A percentile compares a stretch with the other conserved stretches of the same genome.
phyloP scores from a whole-genome alignment of 92 coral and sea anemone genomes.

The Phenganax stokvisi region DNA sequence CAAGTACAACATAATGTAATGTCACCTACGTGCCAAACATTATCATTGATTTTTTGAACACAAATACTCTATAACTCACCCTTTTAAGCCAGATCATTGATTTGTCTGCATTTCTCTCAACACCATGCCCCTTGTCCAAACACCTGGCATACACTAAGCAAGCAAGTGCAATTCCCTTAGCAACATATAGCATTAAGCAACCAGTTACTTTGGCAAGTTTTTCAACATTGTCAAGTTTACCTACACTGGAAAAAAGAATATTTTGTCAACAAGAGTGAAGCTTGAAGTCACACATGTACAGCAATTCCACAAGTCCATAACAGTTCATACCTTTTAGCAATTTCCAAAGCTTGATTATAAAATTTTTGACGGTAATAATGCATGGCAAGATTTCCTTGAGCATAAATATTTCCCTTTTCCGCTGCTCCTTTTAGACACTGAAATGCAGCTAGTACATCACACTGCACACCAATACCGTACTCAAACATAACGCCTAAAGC shows the following conservation, averaged over 20 bases:
- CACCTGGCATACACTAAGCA: conserved; percentile 88
- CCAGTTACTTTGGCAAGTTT: conserved; percentile 82
- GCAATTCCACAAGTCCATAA: too few species aligned
- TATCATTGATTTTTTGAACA: neutral
- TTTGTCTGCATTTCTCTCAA: conserved; percentile 58
- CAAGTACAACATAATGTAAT: neutral
- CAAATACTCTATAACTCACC: conserved; percentile 43
- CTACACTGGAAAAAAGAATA: conserved; percentile 60
- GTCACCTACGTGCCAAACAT: neutral
- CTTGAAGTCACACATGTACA: neutral
- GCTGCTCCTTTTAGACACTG: conserved; percentile 89
- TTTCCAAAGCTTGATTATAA: conserved; percentile 85
- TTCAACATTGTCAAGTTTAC: conserved; percentile 78
- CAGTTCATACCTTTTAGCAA: conserved; percentile 68
- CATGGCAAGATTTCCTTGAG: conserved; percentile 93
- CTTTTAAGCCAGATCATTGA: conserved; percentile 72
- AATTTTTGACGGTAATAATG: conserved; percentile 85
- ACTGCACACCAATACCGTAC: conserved; percentile 80
- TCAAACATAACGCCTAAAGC: conserved; percentile 98
- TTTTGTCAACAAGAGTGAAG: neutral
- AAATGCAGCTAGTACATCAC: conserved; percentile 72
- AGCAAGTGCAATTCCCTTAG: conserved; percentile 87
- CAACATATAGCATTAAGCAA: conserved; percentile 78
- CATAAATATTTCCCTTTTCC: conserved; percentile 80
- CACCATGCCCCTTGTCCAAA: conserved; percentile 82